Evolutionary conservation across 2,113 vertebrate species (phyloP).

Genomic region (Larimichthys crocea): DNA sequence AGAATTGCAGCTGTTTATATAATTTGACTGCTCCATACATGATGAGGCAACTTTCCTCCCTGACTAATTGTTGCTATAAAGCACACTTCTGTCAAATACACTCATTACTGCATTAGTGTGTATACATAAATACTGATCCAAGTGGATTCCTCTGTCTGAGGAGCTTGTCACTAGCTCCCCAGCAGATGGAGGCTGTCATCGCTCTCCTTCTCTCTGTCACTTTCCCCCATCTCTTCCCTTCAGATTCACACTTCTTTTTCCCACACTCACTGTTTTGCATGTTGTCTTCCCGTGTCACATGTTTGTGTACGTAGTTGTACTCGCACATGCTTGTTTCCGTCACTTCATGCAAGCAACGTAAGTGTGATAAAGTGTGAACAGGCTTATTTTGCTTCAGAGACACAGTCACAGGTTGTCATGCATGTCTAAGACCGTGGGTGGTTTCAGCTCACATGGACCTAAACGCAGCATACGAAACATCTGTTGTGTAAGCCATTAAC

Average conservation of each 20-base stretch:
- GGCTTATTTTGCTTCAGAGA: conserved; percentile 46
- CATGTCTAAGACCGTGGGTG: conserved; percentile 56
- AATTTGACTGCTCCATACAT: conserved; percentile 46
- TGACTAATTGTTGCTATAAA: conserved; percentile 63
- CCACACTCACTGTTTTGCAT: conserved; percentile 51
- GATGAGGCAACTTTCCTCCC: conserved; percentile 60
- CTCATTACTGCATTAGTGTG: conserved; percentile 72
- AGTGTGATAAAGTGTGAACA: conserved; percentile 27
- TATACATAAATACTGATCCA: conserved; percentile 55
- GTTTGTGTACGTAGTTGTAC: not conserved
- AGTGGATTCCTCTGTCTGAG: conserved; percentile 62
- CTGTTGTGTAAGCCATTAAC: conserved; percentile 77
- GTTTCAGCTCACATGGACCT: conserved; percentile 59
- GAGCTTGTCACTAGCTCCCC: conserved; percentile 43
- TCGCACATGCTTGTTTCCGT: not conserved
- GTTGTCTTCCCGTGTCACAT: conserved; percentile 6
- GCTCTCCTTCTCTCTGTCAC: conserved; percentile 45
- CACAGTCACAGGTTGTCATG: conserved; percentile 69
- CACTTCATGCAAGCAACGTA: conserved; percentile 9
- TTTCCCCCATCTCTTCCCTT: conserved; percentile 44
- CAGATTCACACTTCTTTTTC: conserved; percentile 45
- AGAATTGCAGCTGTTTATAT: conserved; percentile 62
- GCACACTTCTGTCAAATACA: conserved; percentile 63
- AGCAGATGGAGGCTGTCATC: conserved; percentile 71
- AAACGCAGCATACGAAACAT: conserved; percentile 69